phyloP scores from a whole-genome alignment of 2,113 vertebrate genomes.

The Oxyura jamaicensis region DNA sequence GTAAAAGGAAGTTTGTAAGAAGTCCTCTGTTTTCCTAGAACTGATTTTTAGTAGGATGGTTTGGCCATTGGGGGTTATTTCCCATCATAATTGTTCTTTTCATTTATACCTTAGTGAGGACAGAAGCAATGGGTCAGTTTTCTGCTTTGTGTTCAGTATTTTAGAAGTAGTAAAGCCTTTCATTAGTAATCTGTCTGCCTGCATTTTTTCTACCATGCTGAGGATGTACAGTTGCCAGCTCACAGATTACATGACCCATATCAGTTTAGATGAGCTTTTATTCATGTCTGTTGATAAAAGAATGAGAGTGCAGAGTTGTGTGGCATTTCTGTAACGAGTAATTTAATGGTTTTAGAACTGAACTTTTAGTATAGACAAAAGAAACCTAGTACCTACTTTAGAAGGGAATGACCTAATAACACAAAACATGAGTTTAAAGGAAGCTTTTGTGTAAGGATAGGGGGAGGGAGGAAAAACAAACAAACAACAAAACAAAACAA shows the following conservation, averaged over 20 bases:
- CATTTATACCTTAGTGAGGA: background rate
- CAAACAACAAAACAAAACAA: background rate
- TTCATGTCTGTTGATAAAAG: background rate
- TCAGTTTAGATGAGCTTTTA: slow-evolving; percentile 6
- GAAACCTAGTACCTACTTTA: background rate
- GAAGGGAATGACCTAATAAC: background rate
- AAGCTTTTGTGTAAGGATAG: background rate
- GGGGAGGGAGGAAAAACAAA: too few relatives aligned
- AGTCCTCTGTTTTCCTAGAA: background rate
- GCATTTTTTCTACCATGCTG: background rate
- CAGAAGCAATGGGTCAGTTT: background rate
- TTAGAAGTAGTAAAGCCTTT: slow-evolving; percentile 10
- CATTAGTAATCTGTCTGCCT: slow-evolving; percentile 10
- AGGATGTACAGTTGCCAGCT: background rate
- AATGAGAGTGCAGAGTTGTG: background rate
- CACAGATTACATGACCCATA: background rate
- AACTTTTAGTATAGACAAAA: background rate
- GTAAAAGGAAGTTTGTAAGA: background rate
- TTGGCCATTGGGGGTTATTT: background rate
- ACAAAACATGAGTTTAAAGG: background rate
- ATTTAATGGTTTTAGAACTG: background rate
- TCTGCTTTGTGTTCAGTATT: background rate
- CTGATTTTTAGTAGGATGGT: background rate
- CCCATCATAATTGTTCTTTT: background rate
- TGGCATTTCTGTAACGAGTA: background rate